Evolutionary conservation across 37 sponge, comb jelly and placozoan genomes (phyloP), one percentile per base, ranked within the genome.

Genomic region (Amphimedon queenslandica): DNA sequence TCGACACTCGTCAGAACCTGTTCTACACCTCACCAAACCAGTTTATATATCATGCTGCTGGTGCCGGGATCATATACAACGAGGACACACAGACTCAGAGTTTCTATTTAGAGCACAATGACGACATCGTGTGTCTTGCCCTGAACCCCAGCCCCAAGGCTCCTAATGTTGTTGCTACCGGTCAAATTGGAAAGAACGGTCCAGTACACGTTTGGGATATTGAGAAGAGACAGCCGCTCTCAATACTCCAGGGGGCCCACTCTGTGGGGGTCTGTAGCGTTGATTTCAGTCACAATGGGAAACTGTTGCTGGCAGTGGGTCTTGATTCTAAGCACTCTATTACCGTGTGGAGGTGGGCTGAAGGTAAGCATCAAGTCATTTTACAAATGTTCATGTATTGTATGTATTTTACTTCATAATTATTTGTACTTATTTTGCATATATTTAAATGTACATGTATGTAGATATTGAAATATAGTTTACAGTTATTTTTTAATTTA

Each of bases 91-190:
- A 69, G 37, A 55, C 64, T 23, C 99, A 98, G 79, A 70, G 84
- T 23, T 98, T 98, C 81, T 98, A 94, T 80, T 47, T 88, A 60
- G 88, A 98, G 77, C 99, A 98, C 85, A 98, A 86, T 43, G 99
- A 98, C 71, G 99, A 98, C 70, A 94, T 98, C 65, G 69, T 94
- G 13, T 86, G 87, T 55, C 58, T 98, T 11, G 56, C 80, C 53
- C 75, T 94, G 47, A 87, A 84, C 63, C 64, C 81, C 35, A 78
- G 79, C 56, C 78, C 73, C 16, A 87, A 80, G 58, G 72, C 80
- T 5, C 34, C 53, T 28, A 70, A 84, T 4, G 74, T 92, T 21
- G 85, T 87, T 16, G 93, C 93, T 51, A 84, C 90, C 13, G 87
- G 89, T 42, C 98, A 91, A 79, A 82, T 97, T 34, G 95, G 99